A percentile compares a stretch with the other conserved stretches of the same genome.
These are phyloP conservation scores for Caenorhabditis sp. DNA, from an alignment of 2,888 invertebrate genomes.

Conservation along the genomic window DNA sequence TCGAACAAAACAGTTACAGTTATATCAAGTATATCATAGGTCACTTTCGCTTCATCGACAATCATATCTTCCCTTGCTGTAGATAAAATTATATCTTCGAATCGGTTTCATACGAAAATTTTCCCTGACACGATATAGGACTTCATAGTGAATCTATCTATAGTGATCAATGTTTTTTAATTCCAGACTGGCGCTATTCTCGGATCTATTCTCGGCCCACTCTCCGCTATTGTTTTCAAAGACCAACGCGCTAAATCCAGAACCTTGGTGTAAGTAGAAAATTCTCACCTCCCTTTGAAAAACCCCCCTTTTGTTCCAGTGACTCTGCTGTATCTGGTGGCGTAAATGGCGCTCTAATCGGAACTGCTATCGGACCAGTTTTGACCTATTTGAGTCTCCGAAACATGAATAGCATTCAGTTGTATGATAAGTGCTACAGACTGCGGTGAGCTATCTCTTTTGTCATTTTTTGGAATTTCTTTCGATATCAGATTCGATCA, in stretches of 20 bases:
- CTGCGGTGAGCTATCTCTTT: conserved; percentile 43
- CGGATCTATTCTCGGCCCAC: conserved; percentile 53
- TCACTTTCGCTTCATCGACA: no score
- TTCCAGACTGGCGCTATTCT: conserved; percentile 58
- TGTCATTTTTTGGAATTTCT: not conserved
- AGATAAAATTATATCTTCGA: no score
- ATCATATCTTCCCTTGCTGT: no score
- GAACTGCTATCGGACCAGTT: conserved; percentile 54
- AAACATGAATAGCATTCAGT: conserved; percentile 57
- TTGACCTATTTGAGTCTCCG: conserved; percentile 54
- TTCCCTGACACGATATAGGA: no score
- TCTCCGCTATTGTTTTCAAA: conserved; percentile 31
- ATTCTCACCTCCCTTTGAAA: no score
- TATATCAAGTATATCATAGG: no score
- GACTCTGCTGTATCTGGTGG: conserved; percentile 54
- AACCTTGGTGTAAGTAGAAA: conserved; percentile 17
- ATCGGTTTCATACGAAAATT: no score
- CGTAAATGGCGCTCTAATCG: conserved; percentile 48
- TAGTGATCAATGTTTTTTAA: conserved; percentile 5
- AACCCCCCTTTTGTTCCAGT: conserved; percentile 17
- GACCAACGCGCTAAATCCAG: conserved; percentile 24
- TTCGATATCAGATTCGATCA: conserved; percentile 50
- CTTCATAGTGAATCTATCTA: no score
- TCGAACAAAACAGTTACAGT: no score
- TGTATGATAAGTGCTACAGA: conserved; percentile 62